phyloP scores from a whole-genome alignment of 1,140 invertebrate genomes.

The Drosophila punjabiensis region DNA sequence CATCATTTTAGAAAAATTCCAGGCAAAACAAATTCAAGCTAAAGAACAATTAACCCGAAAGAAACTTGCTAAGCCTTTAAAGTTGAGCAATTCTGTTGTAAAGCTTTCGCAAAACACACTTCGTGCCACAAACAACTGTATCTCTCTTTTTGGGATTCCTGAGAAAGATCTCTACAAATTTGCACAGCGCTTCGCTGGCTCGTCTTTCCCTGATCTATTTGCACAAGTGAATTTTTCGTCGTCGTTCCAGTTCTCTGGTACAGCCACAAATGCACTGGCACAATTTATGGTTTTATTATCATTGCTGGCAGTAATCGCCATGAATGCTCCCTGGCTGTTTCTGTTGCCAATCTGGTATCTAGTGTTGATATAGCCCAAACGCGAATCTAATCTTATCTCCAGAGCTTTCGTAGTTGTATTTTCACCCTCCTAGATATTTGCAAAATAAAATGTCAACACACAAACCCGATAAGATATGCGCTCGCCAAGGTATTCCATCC shows the following conservation, averaged over 20 bases:
- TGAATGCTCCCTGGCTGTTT: not conserved
- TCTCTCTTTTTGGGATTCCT: constrained; percentile 28
- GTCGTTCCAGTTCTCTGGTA: constrained; percentile 17
- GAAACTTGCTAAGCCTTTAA: constrained; percentile 28
- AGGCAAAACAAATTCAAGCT: constrained; percentile 1
- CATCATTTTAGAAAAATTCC: not conserved
- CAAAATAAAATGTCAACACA: constrained; percentile 52
- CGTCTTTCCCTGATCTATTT: constrained; percentile 25
- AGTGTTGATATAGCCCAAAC: constrained; percentile 39
- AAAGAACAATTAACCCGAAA: constrained; percentile 13
- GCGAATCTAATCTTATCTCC: constrained; percentile 43
- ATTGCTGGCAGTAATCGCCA: not conserved
- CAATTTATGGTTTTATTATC: constrained; percentile 21
- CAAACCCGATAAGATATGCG: constrained; percentile 40
- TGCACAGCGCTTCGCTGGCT: constrained; percentile 9
- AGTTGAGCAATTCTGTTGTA: constrained; percentile 18
- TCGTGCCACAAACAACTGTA: constrained; percentile 7
- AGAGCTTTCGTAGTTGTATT: constrained; percentile 10
- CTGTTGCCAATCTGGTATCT: constrained; percentile 25
- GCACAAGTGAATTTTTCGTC: constrained; percentile 23
- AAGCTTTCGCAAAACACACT: constrained; percentile 26
- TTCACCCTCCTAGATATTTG: constrained; percentile 23
- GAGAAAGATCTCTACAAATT: constrained; percentile 40
- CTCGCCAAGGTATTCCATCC: not conserved
- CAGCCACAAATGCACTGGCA: not conserved